Base-by-base conservation (phyloP, 30 jellyfish, hydroid and myxozoan genomes). In the Haliclystus octoradiatus region DNA sequence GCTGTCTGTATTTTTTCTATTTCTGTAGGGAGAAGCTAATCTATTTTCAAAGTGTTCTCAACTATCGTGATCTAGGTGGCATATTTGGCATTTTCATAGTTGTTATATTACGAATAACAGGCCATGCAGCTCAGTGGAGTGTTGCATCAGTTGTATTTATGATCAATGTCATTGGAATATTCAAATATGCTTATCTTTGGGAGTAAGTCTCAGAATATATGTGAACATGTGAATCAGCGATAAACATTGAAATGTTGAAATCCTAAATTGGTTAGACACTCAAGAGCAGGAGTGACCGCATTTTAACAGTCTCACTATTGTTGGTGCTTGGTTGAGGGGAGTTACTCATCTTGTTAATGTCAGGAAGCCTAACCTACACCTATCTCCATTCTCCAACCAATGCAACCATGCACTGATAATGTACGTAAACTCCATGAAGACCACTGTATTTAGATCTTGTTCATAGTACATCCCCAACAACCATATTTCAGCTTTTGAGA, bases 171-270 rank as follows among this genome's bases (percentile, higher is more conserved):
- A 29, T 79, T 27, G 28, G 97, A 24, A 69, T 88, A 30, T 80
- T 88, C 78, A 75, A 88, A 62, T 88, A 29, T 62, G 72, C 78
- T 65, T 81, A 87, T 3, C 90, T 94, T 0, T 74, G 83, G 80
- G 74, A 81, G 97, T 88, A 52, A 73, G 96, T 85, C 24, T 31
- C 1, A 0, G 9, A 29, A 2, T 49, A 1, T 25, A 9, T 47
- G 60, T 9, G 15, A 47, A n/a, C n/a, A 47, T 47, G 60, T 47
- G 60, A 9, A n/a, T 47, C 15, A 47, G 60, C 60, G 15, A 47
- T 9, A 9, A 9, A n/a, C 60, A 47, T 13, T 47, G 60, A 47
- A 47, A 47, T 47, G 13, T 47, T 9, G 13, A 47, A 47, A 47
- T 47, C 15, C n/a, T 47, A 47, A 47, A n/a, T 47, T 13, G 60